Evolutionary conservation across 2,888 invertebrate species (phyloP), one percentile per base, ranked within the genome.

Genomic region (Allacma fusca): DNA sequence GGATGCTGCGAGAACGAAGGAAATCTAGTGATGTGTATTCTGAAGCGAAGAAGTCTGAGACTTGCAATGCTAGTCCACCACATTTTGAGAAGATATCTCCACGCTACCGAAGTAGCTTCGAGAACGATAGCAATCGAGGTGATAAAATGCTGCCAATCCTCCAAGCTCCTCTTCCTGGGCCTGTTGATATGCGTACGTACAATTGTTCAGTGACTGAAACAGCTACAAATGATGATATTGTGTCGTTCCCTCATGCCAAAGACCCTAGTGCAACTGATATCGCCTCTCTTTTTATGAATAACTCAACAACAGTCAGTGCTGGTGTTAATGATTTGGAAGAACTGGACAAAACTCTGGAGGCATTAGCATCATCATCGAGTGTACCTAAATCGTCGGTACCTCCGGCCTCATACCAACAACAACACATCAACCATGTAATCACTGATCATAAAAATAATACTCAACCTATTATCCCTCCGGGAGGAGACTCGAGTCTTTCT

Each of bases 171-270:
- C 86, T 95, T 80, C 94, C 95, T 0, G 95, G 94, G 0, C 95
- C 95, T 0, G 95, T 95, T 0, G 94, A 95, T 86, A 95, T 95
- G 95, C 91, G 95, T 75, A 94, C 94, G 0, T 95, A 95, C 86
- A 93, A 91, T 85, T 88, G 89, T 0, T 88, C 90, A 78, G 91
- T 91, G 28, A 7, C 69, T 59, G 69, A 44, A 29, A 44, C 40
- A 16, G 19, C n/a, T 9, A 71, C 59, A 2, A 80, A 79, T 26
- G 57, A 74, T 0, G 24, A 64, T 29, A 34, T 71, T n/a, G 75
- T 78, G 21, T 76, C 77, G 0, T 80, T 80, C 44, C 78, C 81
- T 1, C 76, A 78, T 29, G 40, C 65, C 13, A 81, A 82, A 50
- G 80, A 81, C 68, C 80, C 81, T 19, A 76, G 71, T 29, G 69